phyloP scores from a whole-genome alignment of 2,888 invertebrate genomes.

The Eristalinus sepulchralis region DNA sequence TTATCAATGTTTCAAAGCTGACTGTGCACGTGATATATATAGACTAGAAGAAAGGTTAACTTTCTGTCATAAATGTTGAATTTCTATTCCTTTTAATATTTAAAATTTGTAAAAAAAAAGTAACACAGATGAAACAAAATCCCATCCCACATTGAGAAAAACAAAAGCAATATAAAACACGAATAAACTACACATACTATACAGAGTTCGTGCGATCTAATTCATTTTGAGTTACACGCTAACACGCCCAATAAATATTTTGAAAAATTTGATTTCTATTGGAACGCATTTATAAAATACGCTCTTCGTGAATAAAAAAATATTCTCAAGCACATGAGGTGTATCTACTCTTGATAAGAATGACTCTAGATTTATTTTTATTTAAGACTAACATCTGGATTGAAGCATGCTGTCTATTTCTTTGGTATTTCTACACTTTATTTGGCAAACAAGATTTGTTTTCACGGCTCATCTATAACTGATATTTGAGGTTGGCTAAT shows the following conservation, averaged over 20 bases:
- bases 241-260: neutral
- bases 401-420: neutral
- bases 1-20: too few species aligned
- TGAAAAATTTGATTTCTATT: neutral
- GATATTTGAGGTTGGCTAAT: neutral
- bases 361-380: neutral
- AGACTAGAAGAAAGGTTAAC: too few species aligned
- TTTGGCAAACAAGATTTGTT: neutral
- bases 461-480: neutral
- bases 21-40: too few species aligned
- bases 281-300: neutral
- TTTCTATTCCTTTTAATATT: too few species aligned
- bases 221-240: neutral
- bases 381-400: neutral
- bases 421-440: neutral
- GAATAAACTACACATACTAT: too few species aligned
- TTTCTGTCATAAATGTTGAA: too few species aligned
- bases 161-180: too few species aligned
- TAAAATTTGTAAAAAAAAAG: too few species aligned
- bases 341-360: neutral
- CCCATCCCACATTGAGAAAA: too few species aligned
- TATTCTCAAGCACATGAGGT: neutral
- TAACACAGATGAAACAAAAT: too few species aligned
- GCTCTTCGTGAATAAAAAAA: neutral
- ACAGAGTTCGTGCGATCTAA: too few species aligned